Conservation (phyloP, 2,113 vertebrate genomes). For the Sula dactylatra region DNA sequence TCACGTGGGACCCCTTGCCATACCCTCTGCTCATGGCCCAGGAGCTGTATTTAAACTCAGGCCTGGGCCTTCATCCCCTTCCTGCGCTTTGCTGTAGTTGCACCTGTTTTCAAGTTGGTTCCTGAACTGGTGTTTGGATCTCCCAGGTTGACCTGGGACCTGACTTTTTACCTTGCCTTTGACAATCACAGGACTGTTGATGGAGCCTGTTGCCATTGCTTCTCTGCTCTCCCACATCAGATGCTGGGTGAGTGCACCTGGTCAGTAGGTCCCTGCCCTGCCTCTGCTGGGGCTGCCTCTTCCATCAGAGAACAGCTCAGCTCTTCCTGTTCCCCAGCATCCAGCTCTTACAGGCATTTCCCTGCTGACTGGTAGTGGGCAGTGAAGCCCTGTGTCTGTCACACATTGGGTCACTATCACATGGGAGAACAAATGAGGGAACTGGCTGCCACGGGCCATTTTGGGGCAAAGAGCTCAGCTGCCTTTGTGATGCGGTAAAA, state of each 20-base stretch:
- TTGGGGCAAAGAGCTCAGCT: not conserved
- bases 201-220: not conserved
- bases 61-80: not conserved
- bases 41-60: not conserved
- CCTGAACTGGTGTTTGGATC: not conserved
- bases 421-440: not conserved
- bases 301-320: not conserved
- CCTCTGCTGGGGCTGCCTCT: not conserved
- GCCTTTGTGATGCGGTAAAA: not conserved
- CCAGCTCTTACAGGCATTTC: not conserved
- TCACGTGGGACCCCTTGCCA: not conserved
- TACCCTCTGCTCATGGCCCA: not conserved
- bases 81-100: not conserved
- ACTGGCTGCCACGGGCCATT: not conserved
- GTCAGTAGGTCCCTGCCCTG: not conserved
- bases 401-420: not conserved
- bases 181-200: rapidly evolving
- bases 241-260: not conserved
- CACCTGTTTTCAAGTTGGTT: not conserved
- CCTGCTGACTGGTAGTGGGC: not conserved
- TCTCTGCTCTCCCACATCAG: not conserved
- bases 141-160: not conserved
- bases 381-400: not conserved
- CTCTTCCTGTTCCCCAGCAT: not conserved
- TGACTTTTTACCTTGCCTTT: not conserved